phyloP scores from a whole-genome alignment of 2,797 vertebrate species.

The Labroides dimidiatus region DNA sequence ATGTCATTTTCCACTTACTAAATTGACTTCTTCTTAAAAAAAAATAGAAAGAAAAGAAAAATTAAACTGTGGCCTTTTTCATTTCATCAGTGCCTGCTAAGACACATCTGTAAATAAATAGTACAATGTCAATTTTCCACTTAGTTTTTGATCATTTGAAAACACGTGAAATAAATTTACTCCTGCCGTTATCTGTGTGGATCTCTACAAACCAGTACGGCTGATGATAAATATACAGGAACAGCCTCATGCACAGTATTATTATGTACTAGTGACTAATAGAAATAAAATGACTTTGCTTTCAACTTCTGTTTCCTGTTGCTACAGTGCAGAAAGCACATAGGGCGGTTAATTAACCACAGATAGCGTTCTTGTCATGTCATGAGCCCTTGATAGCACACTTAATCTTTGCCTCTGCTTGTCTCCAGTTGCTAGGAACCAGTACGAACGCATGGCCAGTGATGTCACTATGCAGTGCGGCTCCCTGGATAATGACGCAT shows the following conservation, averaged over 20 bases:
- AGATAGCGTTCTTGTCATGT: background rate
- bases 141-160: background rate
- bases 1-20: no score
- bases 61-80: no score
- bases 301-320: slow-evolving; percentile 5
- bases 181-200: no score
- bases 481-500: slow-evolving; percentile 87
- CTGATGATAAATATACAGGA: background rate
- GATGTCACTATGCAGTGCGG: slow-evolving; percentile 95
- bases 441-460: slow-evolving; percentile 90
- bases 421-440: slow-evolving; percentile 83
- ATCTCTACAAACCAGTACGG: background rate
- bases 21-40: no score
- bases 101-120: no score
- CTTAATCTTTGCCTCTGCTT: slow-evolving; percentile 21
- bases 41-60: no score
- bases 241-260: background rate
- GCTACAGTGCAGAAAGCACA: background rate
- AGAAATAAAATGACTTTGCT: slow-evolving; percentile 4
- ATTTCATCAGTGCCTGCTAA: no score
- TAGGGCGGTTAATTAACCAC: background rate
- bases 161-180: no score
- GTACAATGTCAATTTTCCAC: background rate
- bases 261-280: background rate
- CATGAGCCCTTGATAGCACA: background rate